phyloP scores from a whole-genome alignment of 2,888 invertebrate genomes.

The Serrognathus titanus region DNA sequence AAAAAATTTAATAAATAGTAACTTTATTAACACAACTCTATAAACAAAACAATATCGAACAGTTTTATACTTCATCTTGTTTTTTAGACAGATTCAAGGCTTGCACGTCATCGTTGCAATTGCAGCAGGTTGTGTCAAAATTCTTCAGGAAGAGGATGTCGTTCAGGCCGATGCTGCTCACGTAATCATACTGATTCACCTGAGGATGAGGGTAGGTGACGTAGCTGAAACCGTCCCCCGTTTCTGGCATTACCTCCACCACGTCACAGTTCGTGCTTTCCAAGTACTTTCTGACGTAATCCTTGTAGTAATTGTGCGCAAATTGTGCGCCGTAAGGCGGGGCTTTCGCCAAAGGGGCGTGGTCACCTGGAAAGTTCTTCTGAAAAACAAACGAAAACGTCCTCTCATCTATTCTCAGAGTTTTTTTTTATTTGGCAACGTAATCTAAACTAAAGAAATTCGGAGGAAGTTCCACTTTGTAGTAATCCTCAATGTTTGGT shows the following conservation, averaged over 20 bases:
- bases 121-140: not conserved
- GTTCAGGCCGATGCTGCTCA: constrained; percentile 13
- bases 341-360: no score
- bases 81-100: constrained; percentile 12
- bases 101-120: not conserved
- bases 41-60: not conserved
- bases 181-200: constrained; percentile 17
- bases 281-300: constrained; percentile 23
- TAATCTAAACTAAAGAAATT: no score
- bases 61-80: not conserved
- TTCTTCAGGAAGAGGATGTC: constrained; percentile 22
- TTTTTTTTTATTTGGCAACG: no score
- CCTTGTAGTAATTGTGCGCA: constrained; percentile 17
- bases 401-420: no score
- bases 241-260: constrained; percentile 17
- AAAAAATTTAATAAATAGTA: not conserved
- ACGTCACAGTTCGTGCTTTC: constrained; percentile 21
- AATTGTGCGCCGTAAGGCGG: not conserved
- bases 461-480: no score
- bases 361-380: no score
- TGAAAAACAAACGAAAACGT: no score
- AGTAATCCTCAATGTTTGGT: no score
- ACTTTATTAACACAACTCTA: not conserved
- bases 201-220: constrained; percentile 21
- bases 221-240: constrained; percentile 19